phyloP scores from a whole-genome alignment of 2,113 vertebrate species.

The Nycticebus coucang region DNA sequence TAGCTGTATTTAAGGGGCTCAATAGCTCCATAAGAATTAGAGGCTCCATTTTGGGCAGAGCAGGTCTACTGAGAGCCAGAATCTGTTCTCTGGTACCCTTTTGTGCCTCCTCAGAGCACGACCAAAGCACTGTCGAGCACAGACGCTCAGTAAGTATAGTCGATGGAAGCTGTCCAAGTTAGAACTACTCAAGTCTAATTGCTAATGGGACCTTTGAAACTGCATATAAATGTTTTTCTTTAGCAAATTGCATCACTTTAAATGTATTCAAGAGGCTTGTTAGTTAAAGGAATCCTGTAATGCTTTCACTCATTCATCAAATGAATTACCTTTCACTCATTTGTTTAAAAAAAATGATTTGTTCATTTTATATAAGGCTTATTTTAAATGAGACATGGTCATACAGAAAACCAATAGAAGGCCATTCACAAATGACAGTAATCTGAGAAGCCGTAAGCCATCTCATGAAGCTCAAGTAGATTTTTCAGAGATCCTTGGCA shows the following conservation, averaged over 20 bases:
- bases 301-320: conserved; percentile 33
- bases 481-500: background rate
- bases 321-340: conserved; percentile 39
- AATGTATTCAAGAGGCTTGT: conserved; percentile 22
- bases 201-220: background rate
- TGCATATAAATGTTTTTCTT: background rate
- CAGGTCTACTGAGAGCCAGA: background rate
- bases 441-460: background rate
- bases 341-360: background rate
- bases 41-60: background rate
- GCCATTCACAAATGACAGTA: background rate
- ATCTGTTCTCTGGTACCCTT: background rate
- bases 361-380: background rate
- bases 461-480: background rate
- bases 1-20: background rate
- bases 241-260: conserved; percentile 11
- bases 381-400: background rate
- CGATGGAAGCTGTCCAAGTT: background rate
- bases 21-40: background rate
- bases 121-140: background rate
- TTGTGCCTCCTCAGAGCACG: background rate
- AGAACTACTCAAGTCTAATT: conserved; percentile 16
- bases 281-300: conserved; percentile 41
- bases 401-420: background rate
- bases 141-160: background rate